Conservation (phyloP, 2,888 invertebrate species). For the Neocrepidodera transversa region DNA sequence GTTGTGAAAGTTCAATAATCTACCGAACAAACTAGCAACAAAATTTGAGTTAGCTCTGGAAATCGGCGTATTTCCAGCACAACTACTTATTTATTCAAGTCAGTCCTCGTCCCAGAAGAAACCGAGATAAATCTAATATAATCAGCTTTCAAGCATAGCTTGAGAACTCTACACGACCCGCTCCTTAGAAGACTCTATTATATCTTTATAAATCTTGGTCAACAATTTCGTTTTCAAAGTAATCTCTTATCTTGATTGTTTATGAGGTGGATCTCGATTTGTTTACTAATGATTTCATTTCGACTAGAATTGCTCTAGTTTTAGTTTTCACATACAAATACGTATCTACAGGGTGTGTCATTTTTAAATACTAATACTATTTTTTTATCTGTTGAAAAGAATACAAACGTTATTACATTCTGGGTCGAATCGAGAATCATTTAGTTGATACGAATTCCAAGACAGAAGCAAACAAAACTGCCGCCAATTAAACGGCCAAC, state of each 20-base stretch:
- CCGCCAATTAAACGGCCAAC: too few species aligned
- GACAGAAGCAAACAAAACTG: too few species aligned
- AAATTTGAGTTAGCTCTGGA: slow-evolving; percentile 39
- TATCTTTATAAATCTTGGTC: slow-evolving; percentile 50
- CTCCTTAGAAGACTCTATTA: slow-evolving; percentile 50
- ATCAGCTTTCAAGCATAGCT: slow-evolving; percentile 49
- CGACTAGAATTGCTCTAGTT: too few species aligned
- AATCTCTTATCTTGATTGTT: slow-evolving; percentile 29
- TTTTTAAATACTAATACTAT: too few species aligned
- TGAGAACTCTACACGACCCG: slow-evolving; percentile 48
- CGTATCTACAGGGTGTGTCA: too few species aligned
- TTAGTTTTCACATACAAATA: too few species aligned
- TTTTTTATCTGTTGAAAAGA: too few species aligned
- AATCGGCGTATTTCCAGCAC: slow-evolving; percentile 38
- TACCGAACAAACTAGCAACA: slow-evolving; percentile 37
- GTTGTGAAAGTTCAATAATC: slow-evolving; percentile 37
- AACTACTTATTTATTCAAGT: slow-evolving; percentile 50
- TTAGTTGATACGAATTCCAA: too few species aligned
- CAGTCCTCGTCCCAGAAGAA: slow-evolving; percentile 48
- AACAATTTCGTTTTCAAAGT: slow-evolving; percentile 41
- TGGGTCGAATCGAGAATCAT: too few species aligned
- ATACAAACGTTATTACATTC: too few species aligned
- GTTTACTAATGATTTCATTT: slow-evolving; percentile 25
- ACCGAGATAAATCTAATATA: slow-evolving; percentile 54
- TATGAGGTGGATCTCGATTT: slow-evolving; percentile 12